Evolutionary conservation across 2,113 vertebrate genomes (phyloP), one percentile per base, ranked within the genome.

Genomic region (Pseudorectes ferrugineus): DNA sequence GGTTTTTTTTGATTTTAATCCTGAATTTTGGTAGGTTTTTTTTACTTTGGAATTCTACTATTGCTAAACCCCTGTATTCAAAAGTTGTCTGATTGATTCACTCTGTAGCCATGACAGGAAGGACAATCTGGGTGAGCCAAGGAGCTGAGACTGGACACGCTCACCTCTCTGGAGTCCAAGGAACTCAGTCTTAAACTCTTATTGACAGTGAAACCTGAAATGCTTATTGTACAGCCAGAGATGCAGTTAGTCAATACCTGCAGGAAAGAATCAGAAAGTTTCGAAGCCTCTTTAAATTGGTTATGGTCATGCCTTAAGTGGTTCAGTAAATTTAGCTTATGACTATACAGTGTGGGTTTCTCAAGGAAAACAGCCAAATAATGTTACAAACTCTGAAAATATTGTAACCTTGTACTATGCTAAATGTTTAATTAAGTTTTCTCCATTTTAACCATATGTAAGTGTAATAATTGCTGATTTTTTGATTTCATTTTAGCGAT

Each of bases 381-480:
- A 35, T 62, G 54, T 46, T 85, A 68, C 80, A 58, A 59, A 72
- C 38, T 48, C 68, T 42, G 74, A 58, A 18, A 89, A 93, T 80
- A 57, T 31, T 77, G 54, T 88, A 85, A 92, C 90, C 88, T 35
- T 62, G n/a, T 85, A 45, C 42, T 38, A 14, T 85, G 40, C 11
- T 81, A 80, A 95, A 80, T 93, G 57, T 95, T 89, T 91, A 88
- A 94, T 92, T 89, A 80, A 81, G 57, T 38, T 63, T 97, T 89
- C 73, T 88, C 59, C n/a, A 61, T 97, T 92, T 87, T 78, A 87
- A 70, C 81, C n/a, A 26, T 55, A 55, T 70, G 43, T 45, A 88
- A 42, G 86, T 94, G 62, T 71, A 93, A 88, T 86, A 91, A 81
- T 61, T 81, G 73, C 61, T 86, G 31, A 61, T 80, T 83, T 52